Percentiles rank a stretch among this genome's conserved stretches.
Evolutionary conservation across 2,113 vertebrate species (phyloP).

Genomic region (Crotalus helleri): DNA sequence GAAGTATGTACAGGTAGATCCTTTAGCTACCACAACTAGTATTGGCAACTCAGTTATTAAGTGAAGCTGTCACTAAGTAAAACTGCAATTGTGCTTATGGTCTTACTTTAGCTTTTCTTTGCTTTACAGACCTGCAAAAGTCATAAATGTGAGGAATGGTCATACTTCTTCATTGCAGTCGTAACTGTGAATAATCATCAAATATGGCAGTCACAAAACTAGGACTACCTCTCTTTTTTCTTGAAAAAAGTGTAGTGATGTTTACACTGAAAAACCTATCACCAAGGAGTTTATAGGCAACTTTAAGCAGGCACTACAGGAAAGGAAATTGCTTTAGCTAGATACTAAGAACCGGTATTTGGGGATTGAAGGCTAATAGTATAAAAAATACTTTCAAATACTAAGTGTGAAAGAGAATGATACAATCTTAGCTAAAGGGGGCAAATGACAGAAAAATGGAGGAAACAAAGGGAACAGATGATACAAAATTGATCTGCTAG

Average conservation of each 20-base stretch:
- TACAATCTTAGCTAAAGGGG: not conserved
- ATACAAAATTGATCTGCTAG: not conserved
- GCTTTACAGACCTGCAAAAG: not conserved
- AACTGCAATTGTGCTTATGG: not conserved
- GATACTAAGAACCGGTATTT: not conserved
- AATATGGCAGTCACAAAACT: not conserved
- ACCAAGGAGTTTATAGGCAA: not conserved
- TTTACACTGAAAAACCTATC: not conserved
- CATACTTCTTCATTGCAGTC: not conserved
- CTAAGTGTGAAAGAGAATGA: not conserved
- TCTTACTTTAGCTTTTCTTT: not conserved
- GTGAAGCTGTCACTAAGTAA: not conserved
- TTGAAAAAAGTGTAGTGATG: not conserved
- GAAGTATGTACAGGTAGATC: not conserved
- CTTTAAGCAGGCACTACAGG: not conserved
- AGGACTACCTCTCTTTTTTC: not conserved
- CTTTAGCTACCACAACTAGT: not conserved
- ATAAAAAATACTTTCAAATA: not conserved
- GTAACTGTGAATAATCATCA: not conserved
- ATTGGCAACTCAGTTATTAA: not conserved
- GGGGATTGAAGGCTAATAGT: not conserved
- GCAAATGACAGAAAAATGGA: not conserved
- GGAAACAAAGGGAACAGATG: not conserved
- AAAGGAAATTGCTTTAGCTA: not conserved
- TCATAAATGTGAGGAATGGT: not conserved